These are phyloP conservation scores for Oryzias woworae DNA, from an alignment of 2,113 vertebrate genomes.

Conservation along the genomic window DNA sequence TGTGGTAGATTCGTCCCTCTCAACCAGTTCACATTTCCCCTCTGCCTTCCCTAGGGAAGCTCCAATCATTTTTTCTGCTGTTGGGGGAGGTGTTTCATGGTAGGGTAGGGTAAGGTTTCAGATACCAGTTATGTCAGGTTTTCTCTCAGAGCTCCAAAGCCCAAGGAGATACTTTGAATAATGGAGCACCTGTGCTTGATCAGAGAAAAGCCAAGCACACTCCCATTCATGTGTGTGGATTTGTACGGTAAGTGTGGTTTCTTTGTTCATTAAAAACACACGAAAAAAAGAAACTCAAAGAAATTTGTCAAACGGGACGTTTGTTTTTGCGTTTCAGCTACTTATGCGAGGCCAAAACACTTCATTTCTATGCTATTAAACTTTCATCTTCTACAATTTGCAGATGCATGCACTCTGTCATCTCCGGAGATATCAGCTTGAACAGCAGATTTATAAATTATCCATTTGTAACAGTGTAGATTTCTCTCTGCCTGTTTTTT, in stretches of 20 bases:
- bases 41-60: slow-evolving; percentile 62
- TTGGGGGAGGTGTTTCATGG: slow-evolving; percentile 45
- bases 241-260: slow-evolving; percentile 7
- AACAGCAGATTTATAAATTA: slow-evolving; percentile 52
- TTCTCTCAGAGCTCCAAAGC: slow-evolving; percentile 70
- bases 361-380: slow-evolving; percentile 64
- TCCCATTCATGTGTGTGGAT: slow-evolving; percentile 20
- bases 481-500: slow-evolving; percentile 36
- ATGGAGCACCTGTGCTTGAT: slow-evolving; percentile 71
- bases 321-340: slow-evolving; percentile 27
- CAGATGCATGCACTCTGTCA: slow-evolving; percentile 41
- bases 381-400: slow-evolving; percentile 52
- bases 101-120: slow-evolving; percentile 1
- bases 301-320: slow-evolving; percentile 11
- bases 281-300: slow-evolving; percentile 17
- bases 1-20: slow-evolving; percentile 72
- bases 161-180: slow-evolving; percentile 74
- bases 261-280: slow-evolving; percentile 7
- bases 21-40: slow-evolving; percentile 76
- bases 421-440: slow-evolving; percentile 43
- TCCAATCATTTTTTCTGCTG: slow-evolving; percentile 72
- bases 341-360: slow-evolving; percentile 31
- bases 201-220: slow-evolving; percentile 26
- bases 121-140: slow-evolving; percentile 52
- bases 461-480: slow-evolving; percentile 51